phyloP scores from a whole-genome alignment of 1,140 invertebrate genomes.

The Zaprionus capensis region DNA sequence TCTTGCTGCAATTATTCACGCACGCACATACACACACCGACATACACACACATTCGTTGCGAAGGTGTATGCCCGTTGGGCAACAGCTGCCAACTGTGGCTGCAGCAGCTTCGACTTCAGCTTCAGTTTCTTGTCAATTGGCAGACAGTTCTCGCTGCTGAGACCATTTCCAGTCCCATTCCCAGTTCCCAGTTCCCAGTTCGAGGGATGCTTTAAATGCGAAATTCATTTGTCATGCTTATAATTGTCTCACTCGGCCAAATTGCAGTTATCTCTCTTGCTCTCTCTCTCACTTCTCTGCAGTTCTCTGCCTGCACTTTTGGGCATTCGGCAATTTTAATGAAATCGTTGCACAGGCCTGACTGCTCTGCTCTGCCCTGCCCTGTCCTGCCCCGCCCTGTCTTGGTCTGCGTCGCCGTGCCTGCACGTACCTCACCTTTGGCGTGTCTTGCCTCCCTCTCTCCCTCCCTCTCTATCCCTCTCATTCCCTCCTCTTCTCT shows the following conservation, averaged over 20 bases:
- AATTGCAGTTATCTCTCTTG: conserved; percentile 53
- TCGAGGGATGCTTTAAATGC: conserved; percentile 55
- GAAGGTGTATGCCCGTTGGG: conserved; percentile 63
- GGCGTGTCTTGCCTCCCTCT: conserved; percentile 8
- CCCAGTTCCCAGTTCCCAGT: background rate
- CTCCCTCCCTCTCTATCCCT: too few relatives aligned
- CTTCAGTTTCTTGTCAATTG: conserved; percentile 23
- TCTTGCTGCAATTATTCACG: conserved; percentile 82
- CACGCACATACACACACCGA: conserved; percentile 25
- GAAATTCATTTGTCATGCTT: conserved; percentile 83
- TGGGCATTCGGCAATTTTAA: conserved; percentile 69
- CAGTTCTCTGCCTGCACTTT: conserved; percentile 9
- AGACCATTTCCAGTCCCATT: background rate
- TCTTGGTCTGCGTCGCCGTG: background rate
- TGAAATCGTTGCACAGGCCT: conserved; percentile 72
- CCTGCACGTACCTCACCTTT: conserved; percentile 20
- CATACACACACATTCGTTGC: conserved; percentile 20
- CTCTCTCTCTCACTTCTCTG: background rate
- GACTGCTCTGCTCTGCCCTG: background rate
- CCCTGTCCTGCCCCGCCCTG: background rate
- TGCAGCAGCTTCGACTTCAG: background rate
- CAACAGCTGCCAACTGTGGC: conserved; percentile 59
- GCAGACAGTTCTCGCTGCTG: conserved; percentile 58
- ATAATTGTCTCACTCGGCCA: conserved; percentile 79
- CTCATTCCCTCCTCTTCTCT: background rate